phyloP scores from a whole-genome alignment of 2,113 vertebrate species.

The Glaucidium brasilianum region DNA sequence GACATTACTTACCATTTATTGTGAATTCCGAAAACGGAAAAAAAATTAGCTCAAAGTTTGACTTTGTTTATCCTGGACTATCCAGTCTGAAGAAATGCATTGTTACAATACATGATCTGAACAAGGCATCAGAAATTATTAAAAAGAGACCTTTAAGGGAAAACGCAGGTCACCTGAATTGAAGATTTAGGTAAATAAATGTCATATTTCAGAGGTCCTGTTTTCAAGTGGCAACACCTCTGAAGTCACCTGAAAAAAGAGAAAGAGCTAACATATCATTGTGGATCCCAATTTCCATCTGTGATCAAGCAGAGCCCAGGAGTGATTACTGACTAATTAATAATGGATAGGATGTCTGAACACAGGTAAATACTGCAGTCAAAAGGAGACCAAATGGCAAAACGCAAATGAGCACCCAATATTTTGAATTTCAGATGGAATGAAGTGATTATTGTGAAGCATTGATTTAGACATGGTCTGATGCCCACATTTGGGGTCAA shows the following conservation, averaged over 20 bases:
- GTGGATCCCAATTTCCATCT: rapidly evolving
- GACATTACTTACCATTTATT: not conserved
- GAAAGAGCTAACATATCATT: not conserved
- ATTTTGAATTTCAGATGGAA: not conserved
- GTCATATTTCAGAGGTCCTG: not conserved
- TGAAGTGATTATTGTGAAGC: not conserved
- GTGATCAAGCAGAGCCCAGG: not conserved
- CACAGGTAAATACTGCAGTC: not conserved
- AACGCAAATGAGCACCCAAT: not conserved
- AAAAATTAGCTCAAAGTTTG: not conserved
- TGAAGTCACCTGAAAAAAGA: not conserved
- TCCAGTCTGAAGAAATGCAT: not conserved
- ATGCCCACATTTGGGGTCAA: not conserved
- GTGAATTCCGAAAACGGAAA: not conserved
- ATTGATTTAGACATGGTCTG: not conserved
- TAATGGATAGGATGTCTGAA: not conserved
- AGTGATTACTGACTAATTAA: not conserved
- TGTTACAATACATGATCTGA: not conserved
- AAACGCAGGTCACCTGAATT: not conserved
- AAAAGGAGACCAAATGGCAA: not conserved
- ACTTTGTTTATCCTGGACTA: not conserved
- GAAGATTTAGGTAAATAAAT: not conserved
- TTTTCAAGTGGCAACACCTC: not conserved
- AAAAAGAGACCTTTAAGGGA: not conserved
- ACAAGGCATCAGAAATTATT: not conserved